Evolutionary conservation across 2,888 invertebrate genomes (phyloP).

Genomic region (Cyrtodaria siliqua): DNA sequence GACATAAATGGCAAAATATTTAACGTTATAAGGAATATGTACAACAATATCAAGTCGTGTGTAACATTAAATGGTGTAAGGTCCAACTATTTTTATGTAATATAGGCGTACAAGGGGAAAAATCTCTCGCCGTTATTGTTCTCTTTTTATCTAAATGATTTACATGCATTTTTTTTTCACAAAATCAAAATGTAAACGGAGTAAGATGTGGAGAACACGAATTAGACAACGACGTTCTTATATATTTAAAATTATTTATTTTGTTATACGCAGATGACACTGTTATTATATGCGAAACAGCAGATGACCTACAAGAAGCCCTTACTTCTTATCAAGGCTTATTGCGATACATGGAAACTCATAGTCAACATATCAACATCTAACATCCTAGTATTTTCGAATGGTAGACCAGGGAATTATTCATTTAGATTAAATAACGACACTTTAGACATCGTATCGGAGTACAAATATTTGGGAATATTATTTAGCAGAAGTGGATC

Average conservation of each 20-base stretch:
- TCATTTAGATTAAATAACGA: conserved; percentile 1
- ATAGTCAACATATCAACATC: conserved; percentile 21
- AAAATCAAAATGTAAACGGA: not conserved
- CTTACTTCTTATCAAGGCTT: conserved; percentile 7
- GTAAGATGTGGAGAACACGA: not conserved
- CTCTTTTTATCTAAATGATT: conserved; percentile 12
- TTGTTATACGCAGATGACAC: conserved; percentile 26
- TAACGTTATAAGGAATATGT: conserved; percentile 18
- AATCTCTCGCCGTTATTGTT: conserved; percentile 31
- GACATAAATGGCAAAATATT: conserved; percentile 38
- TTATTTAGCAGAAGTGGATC: not conserved
- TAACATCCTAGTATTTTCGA: conserved; percentile 16
- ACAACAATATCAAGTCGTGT: conserved; percentile 20
- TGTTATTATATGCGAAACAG: conserved; percentile 4
- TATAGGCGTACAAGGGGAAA: conserved; percentile 17
- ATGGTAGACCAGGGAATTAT: not conserved
- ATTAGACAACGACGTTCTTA: not conserved
- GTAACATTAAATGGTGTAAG: not conserved
- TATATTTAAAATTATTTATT: conserved; percentile 31
- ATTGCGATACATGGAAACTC: conserved; percentile 16
- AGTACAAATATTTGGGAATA: conserved; percentile 34
- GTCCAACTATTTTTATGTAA: not conserved
- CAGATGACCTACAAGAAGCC: conserved; percentile 6
- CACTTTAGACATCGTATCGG: conserved; percentile 9
- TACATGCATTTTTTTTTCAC: not conserved